These are phyloP conservation scores for Drosophila prosaltans DNA, from an alignment of 1,140 invertebrate species.

Conservation along the genomic window DNA sequence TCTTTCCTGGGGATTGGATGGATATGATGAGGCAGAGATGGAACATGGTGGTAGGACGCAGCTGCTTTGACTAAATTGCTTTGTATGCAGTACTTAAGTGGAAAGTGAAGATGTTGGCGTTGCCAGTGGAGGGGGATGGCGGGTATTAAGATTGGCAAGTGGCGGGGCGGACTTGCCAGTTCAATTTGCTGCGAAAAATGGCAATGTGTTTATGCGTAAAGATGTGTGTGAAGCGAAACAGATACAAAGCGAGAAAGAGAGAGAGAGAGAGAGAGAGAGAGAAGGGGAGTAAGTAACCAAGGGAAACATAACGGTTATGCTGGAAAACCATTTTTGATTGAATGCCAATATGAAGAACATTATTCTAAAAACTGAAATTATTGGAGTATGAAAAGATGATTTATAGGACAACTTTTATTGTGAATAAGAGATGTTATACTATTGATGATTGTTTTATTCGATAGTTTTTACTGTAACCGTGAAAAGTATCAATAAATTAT, in stretches of 20 bases:
- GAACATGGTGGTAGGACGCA: conserved; percentile 60
- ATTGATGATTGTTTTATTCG: too few species aligned
- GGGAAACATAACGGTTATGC: background rate
- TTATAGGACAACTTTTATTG: background rate
- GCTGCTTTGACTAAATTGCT: conserved; percentile 68
- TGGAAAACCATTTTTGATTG: conserved; percentile 1
- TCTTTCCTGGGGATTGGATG: conserved; percentile 48
- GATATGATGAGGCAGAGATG: conserved; percentile 45
- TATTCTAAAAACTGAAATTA: background rate
- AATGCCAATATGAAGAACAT: background rate
- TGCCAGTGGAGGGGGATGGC: background rate
- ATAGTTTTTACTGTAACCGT: too few species aligned
- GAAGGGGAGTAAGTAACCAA: background rate
- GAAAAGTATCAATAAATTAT: too few species aligned
- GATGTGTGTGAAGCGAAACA: conserved; percentile 55
- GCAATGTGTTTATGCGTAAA: conserved; percentile 76
- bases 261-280: conserved; percentile 3
- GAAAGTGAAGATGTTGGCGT: conserved; percentile 28
- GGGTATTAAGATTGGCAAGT: background rate
- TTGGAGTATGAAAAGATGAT: background rate
- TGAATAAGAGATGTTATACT: background rate
- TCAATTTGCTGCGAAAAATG: conserved; percentile 77
- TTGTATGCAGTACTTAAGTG: conserved; percentile 60
- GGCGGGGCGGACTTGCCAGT: conserved; percentile 24
- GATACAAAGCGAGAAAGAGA: background rate